A percentile compares a stretch with the other conserved stretches of the same genome.
Evolutionary conservation across 2,888 invertebrate species (phyloP).

Genomic region (Leucozona laternaria): DNA sequence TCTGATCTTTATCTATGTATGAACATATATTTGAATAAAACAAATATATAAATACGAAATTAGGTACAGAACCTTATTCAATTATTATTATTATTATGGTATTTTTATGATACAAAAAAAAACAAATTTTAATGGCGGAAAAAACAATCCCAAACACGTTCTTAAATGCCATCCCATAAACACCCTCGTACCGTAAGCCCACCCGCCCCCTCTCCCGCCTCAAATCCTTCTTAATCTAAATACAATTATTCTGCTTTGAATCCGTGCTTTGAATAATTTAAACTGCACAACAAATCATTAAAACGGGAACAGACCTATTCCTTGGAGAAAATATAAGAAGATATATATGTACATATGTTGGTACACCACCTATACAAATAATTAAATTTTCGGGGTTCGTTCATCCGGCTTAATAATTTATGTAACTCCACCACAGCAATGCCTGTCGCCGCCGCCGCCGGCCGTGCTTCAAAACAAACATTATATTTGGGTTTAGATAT

Average conservation of each 20-base stretch:
- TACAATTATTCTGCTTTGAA: slow-evolving; percentile 19
- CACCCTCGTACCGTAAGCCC: not conserved
- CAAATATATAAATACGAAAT: not conserved
- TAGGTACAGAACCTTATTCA: not conserved
- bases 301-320: slow-evolving; percentile 50
- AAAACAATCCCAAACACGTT: slow-evolving; percentile 22
- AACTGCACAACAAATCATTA: slow-evolving; percentile 56
- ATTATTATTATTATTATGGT: not conserved
- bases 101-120: not conserved
- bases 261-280: slow-evolving; percentile 62
- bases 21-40: slow-evolving; percentile 10
- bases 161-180: slow-evolving; percentile 19
- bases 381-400: slow-evolving; percentile 34
- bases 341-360: no score
- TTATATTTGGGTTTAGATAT: not conserved
- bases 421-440: not conserved
- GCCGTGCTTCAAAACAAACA: not conserved
- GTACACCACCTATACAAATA: not conserved
- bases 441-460: not conserved
- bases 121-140: slow-evolving; percentile 1
- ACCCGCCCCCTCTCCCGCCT: not conserved
- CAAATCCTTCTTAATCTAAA: not conserved
- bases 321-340: not conserved
- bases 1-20: not conserved
- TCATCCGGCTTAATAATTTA: slow-evolving; percentile 32